Evolutionary conservation across 2,888 invertebrate species (phyloP).

Genomic region (Schizotus pectinicornis): DNA sequence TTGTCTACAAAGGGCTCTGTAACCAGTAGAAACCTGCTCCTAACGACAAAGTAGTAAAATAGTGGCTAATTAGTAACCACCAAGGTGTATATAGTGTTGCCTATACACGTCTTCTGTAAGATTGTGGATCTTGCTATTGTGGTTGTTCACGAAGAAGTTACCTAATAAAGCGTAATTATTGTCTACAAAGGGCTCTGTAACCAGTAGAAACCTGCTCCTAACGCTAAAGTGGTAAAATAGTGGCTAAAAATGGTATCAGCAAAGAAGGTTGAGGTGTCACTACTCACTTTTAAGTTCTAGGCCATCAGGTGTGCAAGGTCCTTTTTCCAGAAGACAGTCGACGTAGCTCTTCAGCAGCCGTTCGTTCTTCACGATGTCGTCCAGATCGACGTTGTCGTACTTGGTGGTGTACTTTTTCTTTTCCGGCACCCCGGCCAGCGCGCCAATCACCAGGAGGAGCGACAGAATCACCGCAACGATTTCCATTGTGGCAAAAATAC

Average conservation of each 20-base stretch:
- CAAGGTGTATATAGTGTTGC: too few relatives aligned
- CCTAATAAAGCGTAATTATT: too few relatives aligned
- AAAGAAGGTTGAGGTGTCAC: slow-evolving; percentile 1
- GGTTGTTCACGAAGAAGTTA: too few relatives aligned
- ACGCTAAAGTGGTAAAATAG: neutral
- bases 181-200: too few relatives aligned
- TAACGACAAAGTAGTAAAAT: neutral
- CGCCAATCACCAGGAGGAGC: neutral
- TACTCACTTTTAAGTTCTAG: slow-evolving; percentile 63
- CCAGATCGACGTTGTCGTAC: slow-evolving; percentile 73
- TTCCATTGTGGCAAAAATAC: slow-evolving; percentile 31
- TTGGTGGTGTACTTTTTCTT: slow-evolving; percentile 67
- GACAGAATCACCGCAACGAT: slow-evolving; percentile 5
- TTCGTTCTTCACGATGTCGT: slow-evolving; percentile 69
- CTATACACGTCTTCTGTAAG: too few relatives aligned
- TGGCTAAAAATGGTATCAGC: neutral
- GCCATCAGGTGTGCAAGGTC: slow-evolving; percentile 72
- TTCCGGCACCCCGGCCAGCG: slow-evolving; percentile 31
- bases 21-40: too few relatives aligned
- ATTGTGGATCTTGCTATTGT: too few relatives aligned
- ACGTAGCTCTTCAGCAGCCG: slow-evolving; percentile 71
- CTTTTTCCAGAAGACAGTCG: slow-evolving; percentile 69
- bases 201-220: too few relatives aligned
- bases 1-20: too few relatives aligned
- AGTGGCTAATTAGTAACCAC: too few relatives aligned